phyloP scores from a whole-genome alignment of 2,113 vertebrate genomes.

The Serranochromis macrocephalus region DNA sequence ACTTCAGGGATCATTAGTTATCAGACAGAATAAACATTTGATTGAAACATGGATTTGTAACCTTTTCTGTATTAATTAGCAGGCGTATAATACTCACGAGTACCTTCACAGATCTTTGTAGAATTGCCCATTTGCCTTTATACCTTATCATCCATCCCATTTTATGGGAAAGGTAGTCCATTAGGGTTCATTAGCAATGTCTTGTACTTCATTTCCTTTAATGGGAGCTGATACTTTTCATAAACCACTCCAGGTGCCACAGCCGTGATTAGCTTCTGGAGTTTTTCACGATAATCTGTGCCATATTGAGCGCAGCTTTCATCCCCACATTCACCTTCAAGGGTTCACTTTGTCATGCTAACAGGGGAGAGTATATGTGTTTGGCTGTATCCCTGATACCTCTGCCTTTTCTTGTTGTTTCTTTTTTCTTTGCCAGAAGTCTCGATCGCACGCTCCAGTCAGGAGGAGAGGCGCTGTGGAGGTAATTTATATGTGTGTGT shows the following conservation, averaged over 20 bases:
- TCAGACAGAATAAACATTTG: slow-evolving; percentile 34
- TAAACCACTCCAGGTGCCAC: slow-evolving; percentile 58
- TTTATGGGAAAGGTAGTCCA: slow-evolving; percentile 62
- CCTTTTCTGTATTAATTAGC: slow-evolving; percentile 37
- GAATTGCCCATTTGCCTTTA: slow-evolving; percentile 51
- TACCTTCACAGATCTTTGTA: slow-evolving; percentile 16
- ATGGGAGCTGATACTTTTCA: slow-evolving; percentile 64
- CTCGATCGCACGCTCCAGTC: slow-evolving; percentile 87
- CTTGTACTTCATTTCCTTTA: slow-evolving; percentile 68
- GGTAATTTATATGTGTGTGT: slow-evolving; percentile 72
- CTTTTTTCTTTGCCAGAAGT: slow-evolving; percentile 78
- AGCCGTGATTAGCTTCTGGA: slow-evolving; percentile 48
- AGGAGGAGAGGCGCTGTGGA: slow-evolving; percentile 87
- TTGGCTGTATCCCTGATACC: slow-evolving; percentile 3
- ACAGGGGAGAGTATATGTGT: neutral
- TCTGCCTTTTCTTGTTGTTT: slow-evolving; percentile 23
- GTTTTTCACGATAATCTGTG: slow-evolving; percentile 51
- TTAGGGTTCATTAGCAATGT: slow-evolving; percentile 67
- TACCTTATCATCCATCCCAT: slow-evolving; percentile 50
- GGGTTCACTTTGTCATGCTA: slow-evolving; percentile 43
- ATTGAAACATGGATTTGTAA: slow-evolving; percentile 25
- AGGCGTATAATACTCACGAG: slow-evolving; percentile 19
- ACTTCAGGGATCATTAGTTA: neutral
- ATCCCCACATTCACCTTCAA: slow-evolving; percentile 32
- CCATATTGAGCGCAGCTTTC: slow-evolving; percentile 33